Base-by-base conservation (phyloP, 2,113 vertebrate genomes). In the Okapia johnstoni region DNA sequence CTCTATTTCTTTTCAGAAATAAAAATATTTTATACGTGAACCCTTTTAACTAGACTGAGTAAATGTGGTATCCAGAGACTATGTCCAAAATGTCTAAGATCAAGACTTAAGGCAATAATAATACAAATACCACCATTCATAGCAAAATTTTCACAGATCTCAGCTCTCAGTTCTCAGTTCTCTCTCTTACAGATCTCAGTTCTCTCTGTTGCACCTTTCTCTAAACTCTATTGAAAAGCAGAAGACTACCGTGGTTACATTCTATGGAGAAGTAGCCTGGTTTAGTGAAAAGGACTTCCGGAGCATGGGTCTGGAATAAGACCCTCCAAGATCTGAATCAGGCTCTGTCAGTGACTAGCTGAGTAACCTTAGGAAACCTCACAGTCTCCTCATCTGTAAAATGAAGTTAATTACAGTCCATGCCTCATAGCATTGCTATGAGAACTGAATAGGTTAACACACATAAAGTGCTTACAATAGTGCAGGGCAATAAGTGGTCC, bases 1-100 rank as follows among this genome's bases (percentile, higher is more conserved):
- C 21, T 28, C 58, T 30, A 3, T 81, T 91, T 94, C 55, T 97
- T 93, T 93, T 54, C 70, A 96, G 43, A 93, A 93, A 79, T 58
- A 88, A 84, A 79, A 86, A 14, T 85, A 48, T 43, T 63, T 95
- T 50, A 36, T 50, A 80, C 23, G 50, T 66, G 3, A 79, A 48
- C 7, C 6, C 48, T 83, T 80, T 85, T 60, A 85, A 83, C 36
- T 43, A 46, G 60, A 84, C 17, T 54, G 63, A 85, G 43, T 30
- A 28, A 14, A 23, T 10, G 23, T 60, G 61, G 50, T 96, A 9
- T 85, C 6, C 14, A 21, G 26, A 88, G 25, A 80, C 28, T 55
- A 60, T 77, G 80, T 43, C 73, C 63, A 85, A 93, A 23, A 87
- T 77, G 48, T 80, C 11, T 94, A 77, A 61, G 58, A 26, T 54